phyloP scores from a whole-genome alignment of 2,888 invertebrate genomes.

The Phorcus lineatus region DNA sequence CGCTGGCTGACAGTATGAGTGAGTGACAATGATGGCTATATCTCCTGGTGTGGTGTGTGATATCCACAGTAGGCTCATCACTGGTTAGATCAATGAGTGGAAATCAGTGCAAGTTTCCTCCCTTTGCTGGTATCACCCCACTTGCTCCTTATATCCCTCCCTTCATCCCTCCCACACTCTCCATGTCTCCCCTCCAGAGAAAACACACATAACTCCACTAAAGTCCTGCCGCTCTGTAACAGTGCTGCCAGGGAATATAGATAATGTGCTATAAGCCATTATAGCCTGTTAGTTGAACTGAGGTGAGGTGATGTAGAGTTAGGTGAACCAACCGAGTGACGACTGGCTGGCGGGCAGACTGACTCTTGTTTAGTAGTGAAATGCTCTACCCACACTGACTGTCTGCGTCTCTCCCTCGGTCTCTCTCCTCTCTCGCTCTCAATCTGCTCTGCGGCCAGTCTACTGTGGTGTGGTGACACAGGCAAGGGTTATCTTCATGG shows the following conservation, averaged over 20 bases:
- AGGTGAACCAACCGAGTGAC: neutral
- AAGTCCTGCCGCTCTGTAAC: no score
- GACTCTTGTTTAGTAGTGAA: neutral
- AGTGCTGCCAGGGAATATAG: no score
- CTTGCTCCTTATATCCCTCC: neutral
- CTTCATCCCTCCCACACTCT: neutral
- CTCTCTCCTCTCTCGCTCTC: no score
- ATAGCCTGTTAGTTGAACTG: no score
- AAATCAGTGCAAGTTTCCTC: neutral
- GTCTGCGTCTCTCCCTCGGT: no score
- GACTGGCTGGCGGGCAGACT: neutral
- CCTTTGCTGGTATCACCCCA: neutral
- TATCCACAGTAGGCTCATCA: neutral
- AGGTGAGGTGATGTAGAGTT: no score
- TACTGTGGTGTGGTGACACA: neutral
- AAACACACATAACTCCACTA: no score
- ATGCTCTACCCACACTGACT: no score
- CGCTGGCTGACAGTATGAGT: neutral
- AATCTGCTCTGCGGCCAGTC: neutral
- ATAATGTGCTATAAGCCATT: no score
- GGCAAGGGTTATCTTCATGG: neutral
- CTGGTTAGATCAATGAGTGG: conserved; percentile 6
- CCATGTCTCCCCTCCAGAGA: neutral
- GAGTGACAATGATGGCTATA: neutral
- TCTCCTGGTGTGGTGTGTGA: neutral